Evolutionary conservation across 2,888 invertebrate species (phyloP), one percentile per base, ranked within the genome.

Genomic region (Eupithecia exiguata): DNA sequence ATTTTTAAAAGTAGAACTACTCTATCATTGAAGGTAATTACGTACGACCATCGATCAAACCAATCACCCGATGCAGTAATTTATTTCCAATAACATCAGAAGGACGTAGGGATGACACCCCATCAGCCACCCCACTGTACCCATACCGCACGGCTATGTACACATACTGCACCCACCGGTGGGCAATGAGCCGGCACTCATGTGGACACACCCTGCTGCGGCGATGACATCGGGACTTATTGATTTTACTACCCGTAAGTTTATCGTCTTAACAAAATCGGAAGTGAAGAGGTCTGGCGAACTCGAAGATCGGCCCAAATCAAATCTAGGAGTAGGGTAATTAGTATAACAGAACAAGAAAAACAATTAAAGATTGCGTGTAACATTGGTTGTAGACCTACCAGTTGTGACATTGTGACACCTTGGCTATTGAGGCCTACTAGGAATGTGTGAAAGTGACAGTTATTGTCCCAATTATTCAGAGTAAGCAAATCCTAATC

Each of bases 401-500:
- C n/a, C n/a, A n/a, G n/a, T n/a, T n/a, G n/a, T n/a, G n/a, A n/a
- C n/a, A n/a, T n/a, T n/a, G n/a, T n/a, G n/a, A n/a, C n/a, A n/a
- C n/a, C n/a, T n/a, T n/a, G n/a, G n/a, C n/a, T n/a, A n/a, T n/a
- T n/a, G n/a, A n/a, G n/a, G n/a, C n/a, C n/a, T n/a, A n/a, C n/a
- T n/a, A n/a, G n/a, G n/a, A n/a, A n/a, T 65, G 63, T 12, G n/a
- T 12, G 76, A 75, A 69, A 74, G 70, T 71, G 73, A 73, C 76
- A 73, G 73, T 76, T 76, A 76, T 49, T 53, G 69, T 75, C 73
- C 74, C 71, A 79, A 76, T 76, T 78, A 75, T 72, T 74, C 62
- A 79, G 87, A 84, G 86, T 84, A 84, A 75, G 74, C 78, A 83
- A 84, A 85, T 85, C 83, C 5, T 58, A 58, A 58, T 58, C 58